These are phyloP conservation scores for Caenorhabditis sp. DNA, from an alignment of 2,888 invertebrate genomes.

Conservation along the genomic window DNA sequence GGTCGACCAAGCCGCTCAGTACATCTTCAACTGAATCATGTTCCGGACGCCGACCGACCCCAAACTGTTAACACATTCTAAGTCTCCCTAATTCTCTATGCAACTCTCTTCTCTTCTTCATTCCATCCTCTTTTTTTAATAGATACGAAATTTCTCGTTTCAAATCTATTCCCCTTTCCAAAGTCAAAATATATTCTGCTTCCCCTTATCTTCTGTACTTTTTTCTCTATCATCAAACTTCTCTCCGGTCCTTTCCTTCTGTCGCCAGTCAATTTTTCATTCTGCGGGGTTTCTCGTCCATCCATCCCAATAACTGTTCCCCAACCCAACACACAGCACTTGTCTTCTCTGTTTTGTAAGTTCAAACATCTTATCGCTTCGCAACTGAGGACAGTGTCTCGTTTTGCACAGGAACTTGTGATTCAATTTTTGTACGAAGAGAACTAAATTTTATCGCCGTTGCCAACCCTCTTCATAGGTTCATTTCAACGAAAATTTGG, in stretches of 20 bases:
- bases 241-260: not conserved
- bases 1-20: conserved; percentile 74
- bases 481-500: too few relatives aligned
- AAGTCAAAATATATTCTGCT: not conserved
- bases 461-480: too few relatives aligned
- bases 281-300: not conserved
- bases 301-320: too few relatives aligned
- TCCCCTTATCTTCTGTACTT: not conserved
- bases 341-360: too few relatives aligned
- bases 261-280: not conserved
- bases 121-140: not conserved
- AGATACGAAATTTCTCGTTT: not conserved
- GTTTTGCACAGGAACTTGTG: too few relatives aligned
- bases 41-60: not conserved
- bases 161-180: not conserved
- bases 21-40: conserved; percentile 73
- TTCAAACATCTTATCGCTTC: too few relatives aligned
- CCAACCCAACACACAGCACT: too few relatives aligned
- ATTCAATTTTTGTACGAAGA: too few relatives aligned
- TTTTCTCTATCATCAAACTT: not conserved
- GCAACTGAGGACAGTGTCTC: too few relatives aligned
- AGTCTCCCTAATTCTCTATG: not conserved
- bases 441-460: too few relatives aligned
- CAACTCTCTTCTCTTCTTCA: not conserved
- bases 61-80: too few relatives aligned